Base-by-base conservation (phyloP, 1,140 invertebrate genomes). In the Achroia grisella region DNA sequence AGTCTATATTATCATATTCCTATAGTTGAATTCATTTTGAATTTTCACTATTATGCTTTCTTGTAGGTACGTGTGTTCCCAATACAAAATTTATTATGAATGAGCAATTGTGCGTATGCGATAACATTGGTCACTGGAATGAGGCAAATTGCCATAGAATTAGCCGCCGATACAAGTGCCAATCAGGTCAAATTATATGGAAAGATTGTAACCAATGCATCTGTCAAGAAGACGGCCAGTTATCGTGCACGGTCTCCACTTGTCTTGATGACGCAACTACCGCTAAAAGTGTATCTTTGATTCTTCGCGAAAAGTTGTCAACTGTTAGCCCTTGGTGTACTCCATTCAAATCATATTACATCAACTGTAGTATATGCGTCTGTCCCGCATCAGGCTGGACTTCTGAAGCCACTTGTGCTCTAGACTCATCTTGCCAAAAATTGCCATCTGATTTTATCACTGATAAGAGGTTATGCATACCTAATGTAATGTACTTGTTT, bases 401-500 rank as follows among this genome's bases (percentile, higher is more conserved):
- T 8, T 45, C 45, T 0, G 64, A 78, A 39, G 73, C 71, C 1
- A 58, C 62, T 4, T 83, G 79, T 36, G 58, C 60, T 11, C 45
- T 46, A 28, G 75, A 83, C 39, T 40, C 45, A 0, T 74, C 73
- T n/a, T 83, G 79, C 34, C 35, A 54, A 6, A 23, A 53, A 49
- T 30, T 39, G 9, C 44, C 47, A 31, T 12, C 52, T 10, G 58
- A 68, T 29, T 46, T 56, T 4, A 17, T 42, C n/a, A 33, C 41
- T 0, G 56, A 51, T 31, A 54, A 57, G 29, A 73, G 54, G 8
- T 41, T 59, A 8, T 83, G 79, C 36, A 74, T 81, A 44, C 75
- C 79, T 0, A 71, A 72, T 14, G 73, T 78, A 1, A 72, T 78
- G 66, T 80, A 81, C 39, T 37, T 79, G 11, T 78, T 74, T 11